phyloP scores from a whole-genome alignment of 2,113 vertebrate genomes.

The Telmatochromis brichardi region DNA sequence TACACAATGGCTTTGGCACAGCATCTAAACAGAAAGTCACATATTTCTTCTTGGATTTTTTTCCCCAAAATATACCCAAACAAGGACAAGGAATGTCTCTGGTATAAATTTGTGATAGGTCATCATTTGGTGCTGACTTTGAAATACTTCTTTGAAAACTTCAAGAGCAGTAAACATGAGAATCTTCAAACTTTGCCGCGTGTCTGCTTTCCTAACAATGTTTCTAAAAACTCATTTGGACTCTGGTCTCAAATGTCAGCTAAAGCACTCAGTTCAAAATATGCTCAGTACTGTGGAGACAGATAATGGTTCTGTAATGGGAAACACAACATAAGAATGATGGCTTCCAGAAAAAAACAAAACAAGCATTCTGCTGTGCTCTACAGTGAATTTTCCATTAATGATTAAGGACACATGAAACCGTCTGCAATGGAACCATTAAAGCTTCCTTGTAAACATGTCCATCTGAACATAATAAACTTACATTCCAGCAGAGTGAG shows the following conservation, averaged over 20 bases:
- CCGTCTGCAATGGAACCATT: slow-evolving; percentile 25
- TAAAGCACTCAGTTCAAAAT: not conserved
- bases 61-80: not conserved
- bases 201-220: not conserved
- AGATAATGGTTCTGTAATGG: slow-evolving; percentile 39
- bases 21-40: not conserved
- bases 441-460: slow-evolving; percentile 37
- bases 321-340: slow-evolving; percentile 8
- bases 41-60: not conserved
- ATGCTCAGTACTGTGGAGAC: not conserved
- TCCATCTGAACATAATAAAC: slow-evolving; percentile 35
- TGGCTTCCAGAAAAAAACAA: slow-evolving; percentile 4
- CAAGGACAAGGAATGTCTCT: slow-evolving; percentile 26
- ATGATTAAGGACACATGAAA: slow-evolving; percentile 41
- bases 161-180: not conserved
- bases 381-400: slow-evolving; percentile 28
- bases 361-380: not conserved
- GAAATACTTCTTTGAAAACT: not conserved
- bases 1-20: not conserved
- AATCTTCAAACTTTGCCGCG: not conserved
- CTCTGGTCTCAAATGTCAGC: slow-evolving; percentile 18
- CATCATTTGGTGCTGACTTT: not conserved
- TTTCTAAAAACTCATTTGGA: slow-evolving; percentile 5
- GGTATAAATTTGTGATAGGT: not conserved
- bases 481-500: not conserved